Evolutionary conservation across 2,113 vertebrate genomes (phyloP).

Genomic region (Pomatostomus ruficeps): DNA sequence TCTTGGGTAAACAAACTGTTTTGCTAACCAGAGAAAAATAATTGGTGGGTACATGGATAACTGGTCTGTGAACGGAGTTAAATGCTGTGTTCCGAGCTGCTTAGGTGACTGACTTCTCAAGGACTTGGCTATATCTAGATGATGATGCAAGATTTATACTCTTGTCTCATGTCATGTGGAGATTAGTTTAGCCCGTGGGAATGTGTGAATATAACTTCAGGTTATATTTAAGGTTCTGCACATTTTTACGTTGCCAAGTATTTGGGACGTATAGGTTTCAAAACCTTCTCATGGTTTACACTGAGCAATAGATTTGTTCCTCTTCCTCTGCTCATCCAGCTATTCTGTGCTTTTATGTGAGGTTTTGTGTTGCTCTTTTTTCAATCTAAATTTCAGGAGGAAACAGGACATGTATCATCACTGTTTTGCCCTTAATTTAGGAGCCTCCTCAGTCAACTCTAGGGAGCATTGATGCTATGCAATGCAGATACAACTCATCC

Average conservation of each 20-base stretch:
- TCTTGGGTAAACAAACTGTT: slow-evolving; percentile 20
- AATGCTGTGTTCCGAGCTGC: accelerated
- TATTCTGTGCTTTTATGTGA: background rate
- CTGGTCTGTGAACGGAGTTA: background rate
- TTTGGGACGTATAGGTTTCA: background rate
- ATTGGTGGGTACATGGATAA: background rate
- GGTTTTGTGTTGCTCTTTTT: background rate
- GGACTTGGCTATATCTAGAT: background rate
- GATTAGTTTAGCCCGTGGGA: background rate
- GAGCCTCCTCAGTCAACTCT: background rate
- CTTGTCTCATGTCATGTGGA: background rate
- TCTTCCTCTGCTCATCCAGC: background rate
- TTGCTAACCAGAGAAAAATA: background rate
- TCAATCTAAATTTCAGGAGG: background rate
- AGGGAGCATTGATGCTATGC: accelerated
- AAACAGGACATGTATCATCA: background rate
- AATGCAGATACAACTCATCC: background rate
- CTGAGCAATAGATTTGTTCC: background rate
- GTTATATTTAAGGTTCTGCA: background rate
- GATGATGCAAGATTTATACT: background rate
- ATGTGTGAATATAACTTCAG: background rate
- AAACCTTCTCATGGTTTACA: background rate
- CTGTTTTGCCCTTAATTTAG: background rate
- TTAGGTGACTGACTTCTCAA: background rate
- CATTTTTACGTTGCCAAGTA: background rate